A percentile compares a stretch with the other conserved stretches of the same genome.
Evolutionary conservation across 2,888 invertebrate genomes (phyloP).

Genomic region (Pseudanteris insignis): DNA sequence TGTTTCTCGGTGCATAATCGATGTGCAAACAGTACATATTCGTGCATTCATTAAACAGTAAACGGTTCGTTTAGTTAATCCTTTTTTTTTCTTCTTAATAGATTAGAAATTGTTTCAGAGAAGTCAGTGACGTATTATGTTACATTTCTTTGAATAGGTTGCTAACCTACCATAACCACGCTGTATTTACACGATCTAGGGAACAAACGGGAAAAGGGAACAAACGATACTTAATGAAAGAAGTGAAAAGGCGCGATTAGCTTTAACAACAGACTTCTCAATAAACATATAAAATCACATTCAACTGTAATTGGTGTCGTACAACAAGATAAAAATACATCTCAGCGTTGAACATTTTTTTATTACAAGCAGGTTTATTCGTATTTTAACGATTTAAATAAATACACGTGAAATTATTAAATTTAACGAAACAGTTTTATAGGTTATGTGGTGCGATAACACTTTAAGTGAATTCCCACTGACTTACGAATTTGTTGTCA

Average conservation of each 20-base stretch:
- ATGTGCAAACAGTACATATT: no score
- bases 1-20: no score
- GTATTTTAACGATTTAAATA: no score
- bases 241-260: background rate
- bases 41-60: no score
- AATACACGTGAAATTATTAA: no score
- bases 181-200: background rate
- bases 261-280: background rate
- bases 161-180: background rate
- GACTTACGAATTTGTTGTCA: no score
- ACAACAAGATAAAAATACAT: constrained; percentile 21
- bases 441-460: no score
- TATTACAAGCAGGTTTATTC: no score
- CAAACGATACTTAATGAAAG: background rate
- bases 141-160: background rate
- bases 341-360: no score
- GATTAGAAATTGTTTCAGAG: background rate
- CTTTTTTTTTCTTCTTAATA: background rate
- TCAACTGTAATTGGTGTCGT: constrained; percentile 1
- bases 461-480: no score
- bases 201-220: background rate
- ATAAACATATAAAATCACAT: constrained; percentile 6
- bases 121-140: background rate
- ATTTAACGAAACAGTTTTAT: no score
- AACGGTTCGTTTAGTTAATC: no score